Evolutionary conservation across 2,888 invertebrate species (phyloP).

Genomic region (Calameuta idolon): DNA sequence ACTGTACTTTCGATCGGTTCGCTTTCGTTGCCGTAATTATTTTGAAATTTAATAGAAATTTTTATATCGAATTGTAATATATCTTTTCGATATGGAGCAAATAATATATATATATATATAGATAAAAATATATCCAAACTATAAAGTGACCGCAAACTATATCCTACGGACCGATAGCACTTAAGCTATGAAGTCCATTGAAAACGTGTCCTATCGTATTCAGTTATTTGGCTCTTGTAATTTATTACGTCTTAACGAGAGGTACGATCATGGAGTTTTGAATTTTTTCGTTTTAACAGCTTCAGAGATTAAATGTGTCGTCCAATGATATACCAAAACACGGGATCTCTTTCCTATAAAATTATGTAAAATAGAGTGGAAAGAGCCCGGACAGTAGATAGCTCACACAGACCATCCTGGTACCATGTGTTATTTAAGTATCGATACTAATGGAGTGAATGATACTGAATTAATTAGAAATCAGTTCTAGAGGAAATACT

Average conservation of each 20-base stretch:
- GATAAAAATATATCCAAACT: not conserved
- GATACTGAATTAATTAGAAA: constrained; percentile 5
- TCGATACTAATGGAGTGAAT: not conserved
- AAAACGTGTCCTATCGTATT: not conserved
- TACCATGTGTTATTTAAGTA: not conserved
- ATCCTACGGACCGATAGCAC: not conserved
- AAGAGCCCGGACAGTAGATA: not conserved
- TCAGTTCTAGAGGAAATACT: not conserved
- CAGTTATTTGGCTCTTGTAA: not conserved
- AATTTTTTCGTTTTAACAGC: not conserved
- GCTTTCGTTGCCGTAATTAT: not conserved
- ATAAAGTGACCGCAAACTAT: not conserved
- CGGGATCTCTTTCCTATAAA: not conserved
- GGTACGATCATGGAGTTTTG: not conserved
- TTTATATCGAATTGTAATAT: not conserved
- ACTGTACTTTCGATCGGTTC: not conserved
- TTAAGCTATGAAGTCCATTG: not conserved
- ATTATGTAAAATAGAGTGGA: constrained; percentile 1
- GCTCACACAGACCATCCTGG: not conserved
- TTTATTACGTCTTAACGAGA: not conserved
- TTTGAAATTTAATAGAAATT: not conserved
- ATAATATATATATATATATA: not conserved
- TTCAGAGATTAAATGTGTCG: not conserved
- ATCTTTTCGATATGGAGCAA: not conserved
- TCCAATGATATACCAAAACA: not conserved